phyloP scores from a whole-genome alignment of 2,888 invertebrate species.

The Stenodema calcarata region DNA sequence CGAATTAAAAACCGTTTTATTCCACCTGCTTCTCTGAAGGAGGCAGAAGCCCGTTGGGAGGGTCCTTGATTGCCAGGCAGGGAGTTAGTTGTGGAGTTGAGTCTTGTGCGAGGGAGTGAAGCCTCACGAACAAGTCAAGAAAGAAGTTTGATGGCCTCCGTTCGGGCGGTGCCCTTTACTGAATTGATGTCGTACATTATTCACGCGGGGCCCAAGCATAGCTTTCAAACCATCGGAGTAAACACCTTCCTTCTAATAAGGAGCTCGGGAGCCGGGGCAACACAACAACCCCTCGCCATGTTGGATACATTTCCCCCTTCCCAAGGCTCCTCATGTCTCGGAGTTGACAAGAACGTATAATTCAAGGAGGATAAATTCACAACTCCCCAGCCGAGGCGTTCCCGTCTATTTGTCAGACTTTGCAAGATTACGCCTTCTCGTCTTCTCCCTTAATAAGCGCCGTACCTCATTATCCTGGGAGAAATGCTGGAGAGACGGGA shows the following conservation, averaged over 20 bases:
- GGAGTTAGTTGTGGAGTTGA: neutral
- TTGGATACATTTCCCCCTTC: neutral
- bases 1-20: neutral
- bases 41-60: neutral
- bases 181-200: slow-evolving; percentile 30
- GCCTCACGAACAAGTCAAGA: neutral
- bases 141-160: slow-evolving; percentile 21
- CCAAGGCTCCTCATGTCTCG: neutral
- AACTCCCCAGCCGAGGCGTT: neutral
- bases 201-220: neutral
- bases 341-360: neutral
- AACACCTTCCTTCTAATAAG: neutral
- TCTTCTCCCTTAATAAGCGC: neutral
- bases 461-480: neutral
- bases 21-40: neutral
- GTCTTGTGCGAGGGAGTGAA: neutral
- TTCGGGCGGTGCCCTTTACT: neutral
- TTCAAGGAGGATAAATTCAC: neutral
- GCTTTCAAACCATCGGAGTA: slow-evolving; percentile 2
- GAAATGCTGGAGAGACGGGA: neutral
- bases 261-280: neutral
- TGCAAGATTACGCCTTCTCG: neutral
- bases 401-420: neutral
- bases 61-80: neutral
- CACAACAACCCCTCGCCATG: neutral